phyloP scores from a whole-genome alignment of 1,140 invertebrate species.

The Drosophila persimilis region DNA sequence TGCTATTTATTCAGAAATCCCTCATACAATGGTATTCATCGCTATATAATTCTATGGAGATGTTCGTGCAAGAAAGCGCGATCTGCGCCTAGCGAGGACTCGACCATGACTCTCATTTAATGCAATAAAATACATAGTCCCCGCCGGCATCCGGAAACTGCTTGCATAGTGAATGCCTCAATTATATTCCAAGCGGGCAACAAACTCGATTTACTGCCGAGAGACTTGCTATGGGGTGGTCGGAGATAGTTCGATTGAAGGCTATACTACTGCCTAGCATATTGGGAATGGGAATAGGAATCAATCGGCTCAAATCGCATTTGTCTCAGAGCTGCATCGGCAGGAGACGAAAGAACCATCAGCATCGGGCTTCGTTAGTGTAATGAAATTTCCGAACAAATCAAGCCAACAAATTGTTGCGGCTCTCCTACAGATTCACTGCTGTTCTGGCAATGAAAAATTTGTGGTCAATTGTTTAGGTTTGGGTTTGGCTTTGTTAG shows the following conservation, averaged over 20 bases:
- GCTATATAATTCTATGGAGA: no score
- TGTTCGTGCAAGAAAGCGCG: no score
- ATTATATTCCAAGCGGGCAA: not conserved
- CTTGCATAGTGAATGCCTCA: no score
- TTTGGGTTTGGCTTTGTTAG: not conserved
- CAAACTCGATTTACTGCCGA: slow-evolving; percentile 18
- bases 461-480: slow-evolving; percentile 28
- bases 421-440: slow-evolving; percentile 8
- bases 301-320: slow-evolving; percentile 56
- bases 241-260: no score
- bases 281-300: slow-evolving; percentile 19
- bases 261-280: slow-evolving; percentile 4
- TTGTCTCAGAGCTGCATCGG: slow-evolving; percentile 10
- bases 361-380: slow-evolving; percentile 47
- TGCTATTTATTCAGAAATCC: no score
- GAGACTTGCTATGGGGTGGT: not conserved
- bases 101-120: no score
- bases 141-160: no score
- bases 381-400: slow-evolving; percentile 69
- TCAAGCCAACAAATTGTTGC: slow-evolving; percentile 63
- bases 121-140: no score
- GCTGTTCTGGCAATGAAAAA: slow-evolving; percentile 32
- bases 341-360: not conserved
- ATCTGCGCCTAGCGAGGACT: no score
- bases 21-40: no score